Base-by-base conservation (phyloP, 1,140 invertebrate species). In the Drosophila lini region DNA sequence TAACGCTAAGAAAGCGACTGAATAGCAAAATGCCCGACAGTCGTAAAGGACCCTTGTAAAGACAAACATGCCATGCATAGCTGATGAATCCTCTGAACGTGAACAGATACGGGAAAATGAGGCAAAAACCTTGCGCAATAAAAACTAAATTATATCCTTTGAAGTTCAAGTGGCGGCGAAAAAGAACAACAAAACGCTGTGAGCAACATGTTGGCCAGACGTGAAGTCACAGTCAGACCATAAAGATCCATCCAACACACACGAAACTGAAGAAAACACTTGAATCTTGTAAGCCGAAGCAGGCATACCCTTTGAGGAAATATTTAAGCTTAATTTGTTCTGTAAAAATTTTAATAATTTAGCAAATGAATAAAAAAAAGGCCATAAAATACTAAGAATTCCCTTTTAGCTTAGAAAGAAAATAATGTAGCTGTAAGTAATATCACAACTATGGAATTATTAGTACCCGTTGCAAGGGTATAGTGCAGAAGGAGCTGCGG, bases 71-170 rank as follows among this genome's bases (percentile, higher is more conserved):
- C 65, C 76, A 68, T 55, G 84, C 80, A 89, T 88, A 84, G 68
- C 78, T 81, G 85, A 88, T 88, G 84, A 86, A 76, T 76, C 42
- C 62, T 53, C 64, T 19, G 47, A 60, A 68, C 44, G 28, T 67
- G 57, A 77, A 62, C 57, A 69, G 28, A 65, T 40, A 56, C 40
- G 16, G 64, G 41, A 47, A 69, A 44, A 36, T 61, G 45, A 48
- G 40, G 41, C 50, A 57, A 81, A 73, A 82, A 76, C 60, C 62
- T 59, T 62, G 62, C 61, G 80, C 78, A 84, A 88, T 88, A 88
- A 89, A 88, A 88, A 90, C 84, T 84, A 88, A 88, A 88, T 88
- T 88, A 88, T 86, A 86, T 88, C 84, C 84, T 88, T 88, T 83
- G 84, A 69, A 70, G 65, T 65, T 89, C 80, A 89, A 83, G 84